Evolutionary conservation across 2,113 vertebrate genomes (phyloP), one percentile per base, ranked within the genome.

Genomic region (Struthio camelus): DNA sequence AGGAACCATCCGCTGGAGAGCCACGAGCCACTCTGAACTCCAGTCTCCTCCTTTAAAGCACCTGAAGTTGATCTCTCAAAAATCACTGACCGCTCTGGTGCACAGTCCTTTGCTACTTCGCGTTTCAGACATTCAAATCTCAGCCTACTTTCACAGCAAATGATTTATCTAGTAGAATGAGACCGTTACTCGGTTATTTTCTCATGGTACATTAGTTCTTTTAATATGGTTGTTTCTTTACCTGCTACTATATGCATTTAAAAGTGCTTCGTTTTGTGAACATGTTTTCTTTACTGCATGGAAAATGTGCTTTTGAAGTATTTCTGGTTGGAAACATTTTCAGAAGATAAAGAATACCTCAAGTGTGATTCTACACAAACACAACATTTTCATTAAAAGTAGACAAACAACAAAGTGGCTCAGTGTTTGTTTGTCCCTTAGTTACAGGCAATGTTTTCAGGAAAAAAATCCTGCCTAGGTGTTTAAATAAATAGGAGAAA

Each of bases 241-340:
- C 89, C 82, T 93, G 89, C 38, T 88, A 75, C n/a, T n/a, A 40
- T 2, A 36, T 20, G 0, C 42, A 61, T 94, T 89, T 79, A 44
- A 38, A 96, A 96, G 64, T 18, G 3, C 46, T 94, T 90, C 40
- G 46, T 48, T 95, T 90, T 70, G 67, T 80, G 66, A 93, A 44
- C 42, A 13, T 4, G 3, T 75, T 87, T 92, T 62, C 79, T 86
- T 94, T 28, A n/a, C 85, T 36, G 82, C 42, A 92, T 46, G 36
- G 69, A 93, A 89, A 92, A 94, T 58, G 17, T 20, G 14, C 62
- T 93, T 96, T 94, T 93, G 71, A 96, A 95, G 59, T 83, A 90
- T 92, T 79, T 94, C 94, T 77, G 76, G 51, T 54, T 95, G 95
- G 95, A 96, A 96, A 92, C 94, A 93, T 88, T 97, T 93, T 66